Conservation (phyloP, 64 coral and sea anemone species). For the Montipora sp. region DNA sequence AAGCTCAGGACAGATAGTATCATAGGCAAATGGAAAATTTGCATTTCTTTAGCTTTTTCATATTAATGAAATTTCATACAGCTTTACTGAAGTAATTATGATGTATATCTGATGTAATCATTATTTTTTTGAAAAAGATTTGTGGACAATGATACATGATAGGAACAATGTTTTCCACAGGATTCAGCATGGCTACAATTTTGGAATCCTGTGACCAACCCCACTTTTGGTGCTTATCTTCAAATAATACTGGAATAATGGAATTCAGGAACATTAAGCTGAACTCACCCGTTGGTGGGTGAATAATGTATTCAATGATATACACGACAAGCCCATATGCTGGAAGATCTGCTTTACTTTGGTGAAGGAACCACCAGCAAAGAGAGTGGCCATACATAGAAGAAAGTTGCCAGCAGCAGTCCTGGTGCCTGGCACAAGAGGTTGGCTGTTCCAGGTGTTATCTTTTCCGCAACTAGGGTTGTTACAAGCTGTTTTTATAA, state of each 20-base stretch:
- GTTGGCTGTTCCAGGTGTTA: slow-evolving; percentile 62
- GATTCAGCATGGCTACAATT: neutral
- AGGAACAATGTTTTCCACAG: neutral
- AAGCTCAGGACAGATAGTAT: slow-evolving; percentile 12
- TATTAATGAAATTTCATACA: slow-evolving; percentile 15
- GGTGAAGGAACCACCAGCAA: slow-evolving; percentile 22
- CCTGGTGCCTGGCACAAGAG: slow-evolving; percentile 53
- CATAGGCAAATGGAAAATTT: slow-evolving; percentile 6
- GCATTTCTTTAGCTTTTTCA: slow-evolving; percentile 1
- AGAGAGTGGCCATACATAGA: slow-evolving; percentile 41
- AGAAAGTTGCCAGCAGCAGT: slow-evolving; percentile 60
- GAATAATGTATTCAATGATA: slow-evolving; percentile 69
- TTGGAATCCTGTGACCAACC: neutral
- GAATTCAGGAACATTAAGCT: no score
- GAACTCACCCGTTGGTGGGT: slow-evolving; percentile 45
- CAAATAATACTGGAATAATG: neutral
- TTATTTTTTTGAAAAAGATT: neutral
- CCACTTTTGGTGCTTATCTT: neutral
- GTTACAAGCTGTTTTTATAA: slow-evolving; percentile 19
- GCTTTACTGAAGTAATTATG: slow-evolving; percentile 5
- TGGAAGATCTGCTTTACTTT: slow-evolving; percentile 49
- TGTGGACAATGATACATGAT: neutral
- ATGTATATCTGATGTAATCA: neutral
- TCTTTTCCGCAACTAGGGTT: slow-evolving; percentile 14
- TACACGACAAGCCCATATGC: slow-evolving; percentile 53